Conservation (phyloP, 2,888 invertebrate genomes). For the Drosophila leonis region DNA sequence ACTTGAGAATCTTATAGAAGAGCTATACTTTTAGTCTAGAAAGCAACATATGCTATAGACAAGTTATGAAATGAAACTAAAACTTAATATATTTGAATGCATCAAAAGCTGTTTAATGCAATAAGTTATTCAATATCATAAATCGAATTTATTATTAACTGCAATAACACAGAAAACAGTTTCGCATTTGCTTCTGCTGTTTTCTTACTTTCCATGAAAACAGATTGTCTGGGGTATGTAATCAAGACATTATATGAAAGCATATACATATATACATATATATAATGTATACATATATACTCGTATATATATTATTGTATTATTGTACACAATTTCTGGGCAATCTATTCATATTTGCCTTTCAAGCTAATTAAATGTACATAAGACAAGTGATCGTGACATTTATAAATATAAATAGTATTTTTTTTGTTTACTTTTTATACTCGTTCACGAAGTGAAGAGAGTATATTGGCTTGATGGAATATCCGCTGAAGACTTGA, state of each 20-base stretch:
- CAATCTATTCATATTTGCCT: neutral
- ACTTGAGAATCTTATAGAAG: neutral
- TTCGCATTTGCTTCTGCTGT: neutral
- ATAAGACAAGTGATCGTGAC: conserved; percentile 9
- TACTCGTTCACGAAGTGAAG: neutral
- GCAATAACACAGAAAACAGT: neutral
- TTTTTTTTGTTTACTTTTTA: no score
- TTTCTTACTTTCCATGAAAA: conserved; percentile 6
- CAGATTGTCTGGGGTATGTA: neutral
- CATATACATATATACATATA: neutral
- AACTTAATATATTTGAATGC: neutral
- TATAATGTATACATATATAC: neutral
- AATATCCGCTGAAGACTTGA: neutral
- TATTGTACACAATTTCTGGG: neutral
- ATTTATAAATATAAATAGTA: conserved; percentile 4
- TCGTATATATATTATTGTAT: neutral
- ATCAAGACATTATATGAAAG: neutral
- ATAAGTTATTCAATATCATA: neutral
- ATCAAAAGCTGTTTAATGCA: neutral
- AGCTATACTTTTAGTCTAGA: no score
- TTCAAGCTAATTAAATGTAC: neutral
- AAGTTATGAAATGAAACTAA: neutral
- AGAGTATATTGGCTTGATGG: neutral
- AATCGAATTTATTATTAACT: neutral
- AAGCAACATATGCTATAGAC: neutral